Evolutionary conservation across 1,140 invertebrate genomes (phyloP).

Genomic region (Streblospio benedicti): DNA sequence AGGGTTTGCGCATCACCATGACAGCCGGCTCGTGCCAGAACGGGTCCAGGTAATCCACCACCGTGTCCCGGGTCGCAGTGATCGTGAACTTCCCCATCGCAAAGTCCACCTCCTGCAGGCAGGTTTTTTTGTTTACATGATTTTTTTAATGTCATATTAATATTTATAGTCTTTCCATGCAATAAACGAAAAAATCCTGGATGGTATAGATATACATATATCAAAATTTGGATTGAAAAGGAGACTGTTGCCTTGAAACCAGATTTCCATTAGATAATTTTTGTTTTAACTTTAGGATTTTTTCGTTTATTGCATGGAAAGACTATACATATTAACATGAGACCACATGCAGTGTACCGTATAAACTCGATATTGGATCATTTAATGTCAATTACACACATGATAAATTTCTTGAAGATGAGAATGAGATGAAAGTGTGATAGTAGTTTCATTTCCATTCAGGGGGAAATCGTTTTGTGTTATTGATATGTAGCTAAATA

Average conservation of each 20-base stretch:
- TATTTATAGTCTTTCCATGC: background rate
- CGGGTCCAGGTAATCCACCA: constrained; percentile 31
- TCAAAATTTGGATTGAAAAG: background rate
- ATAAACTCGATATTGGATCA: too few relatives aligned
- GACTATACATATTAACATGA: too few relatives aligned
- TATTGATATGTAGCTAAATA: too few relatives aligned
- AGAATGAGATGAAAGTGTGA: too few relatives aligned
- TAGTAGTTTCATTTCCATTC: too few relatives aligned
- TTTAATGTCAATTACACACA: too few relatives aligned
- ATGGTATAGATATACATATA: background rate
- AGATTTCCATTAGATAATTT: background rate
- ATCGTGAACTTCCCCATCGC: constrained; percentile 31
- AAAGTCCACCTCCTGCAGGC: constrained; percentile 29
- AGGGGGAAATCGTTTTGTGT: too few relatives aligned
- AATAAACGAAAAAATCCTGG: background rate
- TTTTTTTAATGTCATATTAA: background rate
- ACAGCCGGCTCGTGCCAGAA: constrained; percentile 8
- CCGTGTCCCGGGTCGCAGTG: constrained; percentile 23
- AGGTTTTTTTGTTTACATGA: background rate
- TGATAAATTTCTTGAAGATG: too few relatives aligned
- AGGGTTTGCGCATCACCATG: constrained; percentile 7
- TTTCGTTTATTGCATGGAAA: too few relatives aligned
- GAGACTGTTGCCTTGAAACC: background rate
- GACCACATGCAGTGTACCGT: too few relatives aligned
- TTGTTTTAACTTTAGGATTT: too few relatives aligned